Conservation (phyloP, 64 coral and sea anemone species). For the Trachythela sp. region DNA sequence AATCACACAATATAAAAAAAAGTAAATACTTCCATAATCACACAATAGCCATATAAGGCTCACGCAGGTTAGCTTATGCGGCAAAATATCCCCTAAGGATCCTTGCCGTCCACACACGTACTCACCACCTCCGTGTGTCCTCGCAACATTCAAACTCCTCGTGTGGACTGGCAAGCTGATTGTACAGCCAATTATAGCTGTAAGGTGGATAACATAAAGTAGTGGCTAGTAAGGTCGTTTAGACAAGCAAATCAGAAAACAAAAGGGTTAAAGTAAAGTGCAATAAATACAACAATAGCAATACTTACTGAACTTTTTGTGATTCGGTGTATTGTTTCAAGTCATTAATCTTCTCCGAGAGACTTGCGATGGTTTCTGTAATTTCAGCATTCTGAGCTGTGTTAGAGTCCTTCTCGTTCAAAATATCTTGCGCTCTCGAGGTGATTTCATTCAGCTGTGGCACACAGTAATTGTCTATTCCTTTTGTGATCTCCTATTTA, state of each 20-base stretch:
- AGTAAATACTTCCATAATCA: not conserved
- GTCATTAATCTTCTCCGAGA: not conserved
- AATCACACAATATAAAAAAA: not conserved
- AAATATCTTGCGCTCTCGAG: not conserved
- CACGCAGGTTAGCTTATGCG: not conserved
- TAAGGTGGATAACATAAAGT: constrained; percentile 7
- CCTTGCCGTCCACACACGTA: constrained; percentile 17
- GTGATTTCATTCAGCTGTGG: not conserved
- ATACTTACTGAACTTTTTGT: constrained; percentile 12
- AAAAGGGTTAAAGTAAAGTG: no score
- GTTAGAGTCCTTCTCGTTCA: not conserved
- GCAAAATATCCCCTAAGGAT: not conserved
- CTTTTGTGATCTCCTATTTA: not conserved
- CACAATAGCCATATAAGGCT: not conserved
- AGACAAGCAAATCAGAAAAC: no score
- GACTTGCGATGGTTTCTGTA: not conserved
- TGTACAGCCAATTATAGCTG: not conserved
- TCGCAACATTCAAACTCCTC: not conserved
- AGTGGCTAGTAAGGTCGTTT: not conserved
- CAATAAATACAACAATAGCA: no score
- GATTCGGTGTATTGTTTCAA: not conserved
- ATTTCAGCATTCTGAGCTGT: not conserved
- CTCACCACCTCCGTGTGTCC: not conserved
- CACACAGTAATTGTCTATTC: not conserved
- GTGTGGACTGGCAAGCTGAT: not conserved